Evolutionary conservation across 2,888 invertebrate species (phyloP), one percentile per base, ranked within the genome.

Genomic region (Empis livida): DNA sequence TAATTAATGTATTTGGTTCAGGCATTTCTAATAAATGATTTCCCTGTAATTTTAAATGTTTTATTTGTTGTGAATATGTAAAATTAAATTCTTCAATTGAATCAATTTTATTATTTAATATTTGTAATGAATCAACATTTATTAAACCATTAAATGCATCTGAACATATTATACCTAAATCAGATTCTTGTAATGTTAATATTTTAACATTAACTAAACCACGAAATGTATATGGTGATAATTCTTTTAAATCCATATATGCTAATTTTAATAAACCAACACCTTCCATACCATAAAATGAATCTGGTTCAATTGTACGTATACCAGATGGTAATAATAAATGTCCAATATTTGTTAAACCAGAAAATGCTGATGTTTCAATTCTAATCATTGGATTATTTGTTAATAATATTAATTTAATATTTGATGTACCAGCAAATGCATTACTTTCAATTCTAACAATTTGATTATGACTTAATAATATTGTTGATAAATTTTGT

Each of bases 61-160:
- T 77, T 17, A 90, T 81, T 55, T 78, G 79, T 59, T 83, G 84
- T 53, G 83, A 81, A 44, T 75, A 76, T 27, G 78, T 75, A 48
- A 88, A 73, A 46, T 82, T 78, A 3, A 90, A 71, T 61, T 84
- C 84, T 60, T 85, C 82, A 48, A 90, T 79, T 1, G 79, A 78
- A 58, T 89, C 89, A 52, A 90, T 85, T 70, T 89, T 90, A 63
- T 90, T 90, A 63, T 88, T 88, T 37, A 86, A 71, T 55, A 90
- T 77, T 61, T 86, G 84, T 30, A 90, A 70, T 40, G 75, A 77
- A 43, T 80, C 81, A 37, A 90, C 81, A 56, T 80, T 76, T 16
- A 77, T 74, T 42, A 90, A 70, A 1, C 86, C 87, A 44, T 81
- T 79, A 61, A 90, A 90, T 1, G 86, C 86, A 43, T 84, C 81